These are phyloP conservation scores for Litocranius walleri DNA, from an alignment of 2,113 vertebrate genomes.

Conservation along the genomic window DNA sequence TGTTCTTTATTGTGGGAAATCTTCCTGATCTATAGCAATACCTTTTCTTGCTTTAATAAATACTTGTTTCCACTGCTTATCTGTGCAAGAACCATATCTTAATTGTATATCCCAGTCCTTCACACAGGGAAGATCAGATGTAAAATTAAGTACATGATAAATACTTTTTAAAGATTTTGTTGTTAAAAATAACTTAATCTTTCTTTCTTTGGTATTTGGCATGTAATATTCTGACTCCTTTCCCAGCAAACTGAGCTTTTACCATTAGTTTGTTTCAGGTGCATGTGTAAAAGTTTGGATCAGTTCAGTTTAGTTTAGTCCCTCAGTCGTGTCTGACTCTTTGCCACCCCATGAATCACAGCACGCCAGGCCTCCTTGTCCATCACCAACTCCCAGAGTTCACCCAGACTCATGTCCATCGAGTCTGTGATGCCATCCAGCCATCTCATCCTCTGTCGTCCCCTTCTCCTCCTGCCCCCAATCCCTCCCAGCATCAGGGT, in stretches of 20 bases:
- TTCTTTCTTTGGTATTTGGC: conserved; percentile 21
- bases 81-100: neutral
- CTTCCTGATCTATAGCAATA: neutral
- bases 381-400: no score
- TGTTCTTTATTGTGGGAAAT: neutral
- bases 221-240: neutral
- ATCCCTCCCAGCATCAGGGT: no score
- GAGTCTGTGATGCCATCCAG: no score
- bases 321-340: no score
- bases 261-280: neutral
- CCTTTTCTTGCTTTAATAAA: conserved; percentile 13
- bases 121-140: neutral
- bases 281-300: neutral
- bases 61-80: neutral
- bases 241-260: neutral
- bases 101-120: neutral
- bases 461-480: no score
- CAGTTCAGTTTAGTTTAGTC: no score
- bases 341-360: no score
- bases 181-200: conserved; percentile 31
- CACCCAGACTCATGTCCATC: no score
- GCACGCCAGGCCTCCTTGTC: no score
- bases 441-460: no score
- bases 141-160: neutral
- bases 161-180: neutral